phyloP scores from a whole-genome alignment of 2,113 vertebrate genomes.

The Apteryx owenii region DNA sequence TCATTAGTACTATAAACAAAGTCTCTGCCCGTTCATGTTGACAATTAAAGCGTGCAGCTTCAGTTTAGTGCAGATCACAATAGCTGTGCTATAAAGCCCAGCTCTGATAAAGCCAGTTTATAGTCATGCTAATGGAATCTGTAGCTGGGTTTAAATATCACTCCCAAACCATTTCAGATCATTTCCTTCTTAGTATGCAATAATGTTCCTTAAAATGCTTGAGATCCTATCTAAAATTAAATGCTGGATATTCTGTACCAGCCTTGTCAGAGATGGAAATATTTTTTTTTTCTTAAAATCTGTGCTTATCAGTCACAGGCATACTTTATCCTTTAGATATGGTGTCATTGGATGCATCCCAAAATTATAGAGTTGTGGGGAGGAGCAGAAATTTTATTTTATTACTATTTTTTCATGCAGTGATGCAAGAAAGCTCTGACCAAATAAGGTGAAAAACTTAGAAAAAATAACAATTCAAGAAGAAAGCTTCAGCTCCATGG shows the following conservation, averaged over 20 bases:
- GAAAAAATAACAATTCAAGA: neutral
- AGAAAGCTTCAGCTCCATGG: neutral
- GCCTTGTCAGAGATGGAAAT: neutral
- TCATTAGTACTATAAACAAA: neutral
- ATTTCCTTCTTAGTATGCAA: conserved; percentile 8
- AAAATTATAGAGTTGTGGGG: neutral
- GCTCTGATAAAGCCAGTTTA: neutral
- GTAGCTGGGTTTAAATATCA: neutral
- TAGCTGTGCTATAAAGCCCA: neutral
- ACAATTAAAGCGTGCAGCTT: neutral
- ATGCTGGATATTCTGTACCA: neutral
- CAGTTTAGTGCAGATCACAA: neutral
- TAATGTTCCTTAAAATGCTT: conserved; percentile 23
- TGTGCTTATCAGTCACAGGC: conserved; percentile 15
- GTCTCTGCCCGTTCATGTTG: neutral
- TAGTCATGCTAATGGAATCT: neutral
- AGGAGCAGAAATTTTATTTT: neutral
- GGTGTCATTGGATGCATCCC: neutral
- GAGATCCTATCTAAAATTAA: conserved; percentile 58
- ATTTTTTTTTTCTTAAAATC: conserved; percentile 31
- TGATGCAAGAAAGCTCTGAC: neutral
- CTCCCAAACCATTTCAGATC: neutral
- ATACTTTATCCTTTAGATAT: neutral
- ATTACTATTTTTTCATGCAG: neutral
- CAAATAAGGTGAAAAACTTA: neutral